Evolutionary conservation across 37 sponge, comb jelly and placozoan species (phyloP), one percentile per base, ranked within the genome.

Genomic region (Petrosia ficiformis): DNA sequence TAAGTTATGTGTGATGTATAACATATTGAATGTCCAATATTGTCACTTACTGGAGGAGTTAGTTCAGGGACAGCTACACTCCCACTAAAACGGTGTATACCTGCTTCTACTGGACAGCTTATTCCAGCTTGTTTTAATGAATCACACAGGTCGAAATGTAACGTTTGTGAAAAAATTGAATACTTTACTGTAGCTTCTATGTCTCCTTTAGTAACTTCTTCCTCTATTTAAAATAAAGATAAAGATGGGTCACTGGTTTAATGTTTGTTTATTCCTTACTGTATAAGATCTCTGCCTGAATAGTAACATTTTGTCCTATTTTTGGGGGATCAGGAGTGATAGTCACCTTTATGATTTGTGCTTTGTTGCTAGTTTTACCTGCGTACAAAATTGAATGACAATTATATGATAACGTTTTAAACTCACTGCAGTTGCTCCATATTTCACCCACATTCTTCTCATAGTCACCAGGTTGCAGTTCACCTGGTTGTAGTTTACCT

Each of bases 391-490:
- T n/a, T n/a, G n/a, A n/a, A n/a, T n/a, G n/a, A n/a, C n/a, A n/a
- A n/a, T n/a, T n/a, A n/a, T n/a, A n/a, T n/a, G n/a, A n/a, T n/a
- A n/a, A n/a, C n/a, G n/a, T n/a, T n/a, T n/a, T n/a, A n/a, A n/a
- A n/a, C 82, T 79, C 73, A 73, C 86, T 39, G 63, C 86, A 86
- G 70, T 79, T 56, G 25, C 60, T 68, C 86, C 80, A 86, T 19
- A 79, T 86, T 44, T 78, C 80, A 59, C 76, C 74, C 6, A 73
- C 41, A 22, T 25, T 48, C 1, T 70, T 21, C 21, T 30, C 39
- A 10, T 48, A 19, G 54, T 16, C 16, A 16, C 10, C 16, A 48
- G n/a, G n/a, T n/a, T n/a, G n/a, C n/a, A n/a, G n/a, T n/a, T n/a
- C n/a, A n/a, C n/a, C n/a, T n/a, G n/a, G n/a, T n/a, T n/a, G n/a